phyloP scores from a whole-genome alignment of 92 coral and sea anemone species.

The Palythoa heliodiscus region DNA sequence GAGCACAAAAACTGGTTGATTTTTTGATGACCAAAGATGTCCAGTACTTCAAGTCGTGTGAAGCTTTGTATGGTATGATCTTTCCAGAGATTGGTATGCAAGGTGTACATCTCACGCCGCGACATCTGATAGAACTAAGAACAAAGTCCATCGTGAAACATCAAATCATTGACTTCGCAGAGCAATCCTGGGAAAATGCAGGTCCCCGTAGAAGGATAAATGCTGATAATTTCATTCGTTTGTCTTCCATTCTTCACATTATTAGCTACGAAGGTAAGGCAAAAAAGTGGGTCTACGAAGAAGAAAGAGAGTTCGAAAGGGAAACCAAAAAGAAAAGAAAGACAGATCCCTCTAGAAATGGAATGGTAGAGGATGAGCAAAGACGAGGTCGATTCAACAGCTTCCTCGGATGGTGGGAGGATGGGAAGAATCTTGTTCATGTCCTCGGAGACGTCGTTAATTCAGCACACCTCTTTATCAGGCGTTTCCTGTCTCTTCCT shows the following conservation, averaged over 20 bases:
- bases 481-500: conserved; percentile 69
- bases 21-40: conserved; percentile 9
- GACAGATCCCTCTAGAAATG: conserved; percentile 51
- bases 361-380: conserved; percentile 55
- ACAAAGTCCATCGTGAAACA: conserved; percentile 23
- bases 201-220: conserved; percentile 44
- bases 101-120: background rate
- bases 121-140: conserved; percentile 20
- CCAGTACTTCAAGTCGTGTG: conserved; percentile 43
- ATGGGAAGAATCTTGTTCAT: conserved; percentile 59
- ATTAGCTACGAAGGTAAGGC: conserved; percentile 44
- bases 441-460: conserved; percentile 56
- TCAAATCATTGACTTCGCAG: conserved; percentile 59
- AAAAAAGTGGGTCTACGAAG: conserved; percentile 53
- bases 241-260: conserved; percentile 69
- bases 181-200: conserved; percentile 53
- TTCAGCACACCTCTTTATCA: conserved; percentile 57
- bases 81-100: conserved; percentile 54
- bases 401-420: conserved; percentile 75
- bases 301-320: conserved; percentile 60
- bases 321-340: conserved; percentile 21
- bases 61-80: conserved; percentile 48
- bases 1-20: background rate
- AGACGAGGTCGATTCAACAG: conserved; percentile 51
- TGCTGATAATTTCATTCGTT: conserved; percentile 65